These are phyloP conservation scores for Rostratula benghalensis DNA, from an alignment of 2,113 vertebrate genomes.

Conservation along the genomic window DNA sequence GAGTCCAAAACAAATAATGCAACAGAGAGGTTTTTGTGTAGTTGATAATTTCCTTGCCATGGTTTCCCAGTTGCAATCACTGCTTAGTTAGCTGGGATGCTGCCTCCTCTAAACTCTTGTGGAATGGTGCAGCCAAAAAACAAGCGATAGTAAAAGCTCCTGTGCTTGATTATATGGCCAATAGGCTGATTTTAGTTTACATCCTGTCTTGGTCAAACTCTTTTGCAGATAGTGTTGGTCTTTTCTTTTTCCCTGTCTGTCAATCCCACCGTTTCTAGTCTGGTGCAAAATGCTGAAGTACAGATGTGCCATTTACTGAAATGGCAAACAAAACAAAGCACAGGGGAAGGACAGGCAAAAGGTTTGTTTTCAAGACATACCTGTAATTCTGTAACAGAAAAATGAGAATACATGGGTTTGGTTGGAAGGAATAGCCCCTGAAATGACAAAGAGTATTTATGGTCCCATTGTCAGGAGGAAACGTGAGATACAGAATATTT, in stretches of 20 bases:
- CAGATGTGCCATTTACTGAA: background rate
- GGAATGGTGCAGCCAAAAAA: background rate
- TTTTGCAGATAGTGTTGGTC: background rate
- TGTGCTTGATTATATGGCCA: background rate
- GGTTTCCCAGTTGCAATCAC: background rate
- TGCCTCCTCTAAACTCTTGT: background rate
- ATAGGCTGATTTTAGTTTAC: background rate
- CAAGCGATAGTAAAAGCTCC: background rate
- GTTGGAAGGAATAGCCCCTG: background rate
- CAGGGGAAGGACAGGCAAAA: background rate
- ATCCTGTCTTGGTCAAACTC: background rate
- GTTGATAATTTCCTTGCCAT: background rate
- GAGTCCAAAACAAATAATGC: background rate
- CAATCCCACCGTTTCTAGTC: background rate
- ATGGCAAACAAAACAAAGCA: background rate
- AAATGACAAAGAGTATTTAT: background rate
- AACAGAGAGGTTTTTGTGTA: background rate
- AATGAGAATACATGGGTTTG: background rate
- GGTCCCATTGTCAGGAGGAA: background rate
- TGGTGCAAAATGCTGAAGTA: background rate
- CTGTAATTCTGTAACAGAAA: background rate
- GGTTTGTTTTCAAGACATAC: background rate
- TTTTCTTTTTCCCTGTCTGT: background rate
- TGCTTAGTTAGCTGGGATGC: background rate
- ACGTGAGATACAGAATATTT: background rate